A percentile compares a stretch with the other conserved stretches of the same genome.
These are phyloP conservation scores for Enteromius trimaculatus DNA, from an alignment of 2,797 vertebrate species.

Conservation along the genomic window DNA sequence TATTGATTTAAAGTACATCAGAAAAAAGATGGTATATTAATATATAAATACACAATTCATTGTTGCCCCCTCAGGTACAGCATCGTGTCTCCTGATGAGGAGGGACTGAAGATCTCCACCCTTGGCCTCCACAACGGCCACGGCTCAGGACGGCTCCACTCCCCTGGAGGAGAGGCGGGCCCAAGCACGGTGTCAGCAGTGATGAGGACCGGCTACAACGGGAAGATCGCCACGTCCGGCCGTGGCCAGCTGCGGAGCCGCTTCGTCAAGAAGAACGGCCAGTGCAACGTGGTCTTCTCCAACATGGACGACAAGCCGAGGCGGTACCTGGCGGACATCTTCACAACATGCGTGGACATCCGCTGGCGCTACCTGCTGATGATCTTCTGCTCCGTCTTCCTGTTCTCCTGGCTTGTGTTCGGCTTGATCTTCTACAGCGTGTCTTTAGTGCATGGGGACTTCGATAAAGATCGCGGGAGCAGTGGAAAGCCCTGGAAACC, in stretches of 20 bases:
- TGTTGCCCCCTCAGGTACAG: conserved; percentile 87
- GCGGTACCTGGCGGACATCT: conserved; percentile 95
- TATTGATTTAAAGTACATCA: too few species aligned
- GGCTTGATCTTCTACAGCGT: conserved; percentile 92
- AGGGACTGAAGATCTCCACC: conserved; percentile 79
- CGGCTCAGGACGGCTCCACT: conserved; percentile 55
- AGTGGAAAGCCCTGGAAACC: conserved; percentile 74
- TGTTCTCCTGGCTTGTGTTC: conserved; percentile 93
- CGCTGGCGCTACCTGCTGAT: conserved; percentile 95
- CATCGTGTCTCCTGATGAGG: conserved; percentile 86
- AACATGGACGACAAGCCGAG: conserved; percentile 94
- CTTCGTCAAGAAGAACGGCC: conserved; percentile 96
- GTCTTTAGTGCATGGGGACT: conserved; percentile 91
- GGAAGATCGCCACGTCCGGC: conserved; percentile 74
- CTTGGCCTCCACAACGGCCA: conserved; percentile 80
- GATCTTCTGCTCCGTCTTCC: conserved; percentile 88
- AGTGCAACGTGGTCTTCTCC: conserved; percentile 93
- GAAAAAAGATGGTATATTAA: too few species aligned
- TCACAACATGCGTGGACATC: conserved; percentile 96
- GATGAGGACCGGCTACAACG: conserved; percentile 72
- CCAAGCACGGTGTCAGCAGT: conserved; percentile 14
- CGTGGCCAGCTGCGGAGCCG: conserved; percentile 87
- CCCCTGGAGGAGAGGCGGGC: conserved; percentile 55
- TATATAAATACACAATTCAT: too few species aligned
- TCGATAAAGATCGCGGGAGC: conserved; percentile 69